Evolutionary conservation across 2,113 vertebrate genomes (phyloP), one percentile per base, ranked within the genome.

Genomic region (Bufo gargarizans): DNA sequence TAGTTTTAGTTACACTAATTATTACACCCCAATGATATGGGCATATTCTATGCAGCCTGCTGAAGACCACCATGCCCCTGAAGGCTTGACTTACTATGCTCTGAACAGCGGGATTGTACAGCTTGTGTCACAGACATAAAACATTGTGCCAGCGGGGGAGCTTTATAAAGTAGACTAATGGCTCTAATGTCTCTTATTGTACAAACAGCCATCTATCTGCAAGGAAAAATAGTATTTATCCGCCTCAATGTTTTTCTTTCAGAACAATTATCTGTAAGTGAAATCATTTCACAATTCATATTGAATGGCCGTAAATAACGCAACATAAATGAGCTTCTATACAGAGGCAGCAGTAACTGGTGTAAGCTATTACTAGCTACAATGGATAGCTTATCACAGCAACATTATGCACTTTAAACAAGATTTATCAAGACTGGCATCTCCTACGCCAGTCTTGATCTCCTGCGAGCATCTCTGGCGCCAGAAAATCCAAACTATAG

Each of bases 121-220:
- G 81, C 9, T 33, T 4, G n/a, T 86, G 43, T 63, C 67, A 77
- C 19, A 79, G 45, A 49, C n/a, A 86, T 86, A 78, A 86, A 78
- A 77, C 59, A 65, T 20, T 86, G 20, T 74, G 86, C 86, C 78
- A 71, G 53, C 33, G 63, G 86, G 78, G 82, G 43, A 53, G n/a
- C 56, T 72, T 71, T 81, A 81, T 71, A 87, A 65, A 58, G 77
- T 59, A 71, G 53, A 72, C 50, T 88, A 81, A 82, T 81, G 65
- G 78, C 49, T 49, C 67, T 82, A 14, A 74, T 74, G 65, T 58
- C 67, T 74, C 17, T 74, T 61, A 88, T 72, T 88, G 78, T 88
- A 22, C 77, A 67, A 53, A 82, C 65, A 88, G 47, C 55, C 78
- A 82, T 82, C 69, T 74, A 88, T 58, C 53, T 55, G 72, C 50